These are phyloP conservation scores for Choloepus hoffmanni DNA, from an alignment of 2,113 vertebrate species.

Conservation along the genomic window DNA sequence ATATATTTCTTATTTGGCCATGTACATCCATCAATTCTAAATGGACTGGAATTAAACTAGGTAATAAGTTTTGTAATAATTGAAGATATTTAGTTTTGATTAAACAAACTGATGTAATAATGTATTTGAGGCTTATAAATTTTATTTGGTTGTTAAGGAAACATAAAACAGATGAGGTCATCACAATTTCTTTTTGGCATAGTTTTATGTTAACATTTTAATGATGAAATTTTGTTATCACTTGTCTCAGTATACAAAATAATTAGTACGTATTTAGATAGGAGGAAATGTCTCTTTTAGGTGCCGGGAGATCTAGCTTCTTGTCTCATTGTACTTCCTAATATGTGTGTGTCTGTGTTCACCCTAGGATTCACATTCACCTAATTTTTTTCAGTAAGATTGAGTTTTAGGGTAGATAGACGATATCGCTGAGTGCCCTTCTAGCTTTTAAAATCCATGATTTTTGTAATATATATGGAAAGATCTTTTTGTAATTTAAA, in stretches of 20 bases:
- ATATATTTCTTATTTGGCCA: neutral
- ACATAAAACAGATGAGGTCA: neutral
- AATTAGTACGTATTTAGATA: neutral
- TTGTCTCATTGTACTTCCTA: neutral
- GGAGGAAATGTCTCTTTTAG: neutral
- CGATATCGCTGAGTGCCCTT: neutral
- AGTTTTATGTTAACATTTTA: conserved; percentile 39
- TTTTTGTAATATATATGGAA: neutral
- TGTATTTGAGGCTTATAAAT: conserved; percentile 24
- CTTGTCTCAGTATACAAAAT: neutral
- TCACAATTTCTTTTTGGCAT: neutral
- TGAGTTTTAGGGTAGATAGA: neutral
- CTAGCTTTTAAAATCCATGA: neutral
- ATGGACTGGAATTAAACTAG: neutral
- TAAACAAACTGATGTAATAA: neutral
- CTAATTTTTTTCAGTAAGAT: neutral
- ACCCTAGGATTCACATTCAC: neutral
- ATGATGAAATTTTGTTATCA: neutral
- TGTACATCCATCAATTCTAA: neutral
- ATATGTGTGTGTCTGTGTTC: neutral
- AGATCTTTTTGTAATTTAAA: neutral
- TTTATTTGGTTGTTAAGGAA: conserved; percentile 40
- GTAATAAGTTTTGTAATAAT: neutral
- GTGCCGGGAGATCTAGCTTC: neutral
- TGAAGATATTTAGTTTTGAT: conserved; percentile 28